Evolutionary conservation across 2,113 vertebrate genomes (phyloP).

Genomic region (Isichthys henryi): DNA sequence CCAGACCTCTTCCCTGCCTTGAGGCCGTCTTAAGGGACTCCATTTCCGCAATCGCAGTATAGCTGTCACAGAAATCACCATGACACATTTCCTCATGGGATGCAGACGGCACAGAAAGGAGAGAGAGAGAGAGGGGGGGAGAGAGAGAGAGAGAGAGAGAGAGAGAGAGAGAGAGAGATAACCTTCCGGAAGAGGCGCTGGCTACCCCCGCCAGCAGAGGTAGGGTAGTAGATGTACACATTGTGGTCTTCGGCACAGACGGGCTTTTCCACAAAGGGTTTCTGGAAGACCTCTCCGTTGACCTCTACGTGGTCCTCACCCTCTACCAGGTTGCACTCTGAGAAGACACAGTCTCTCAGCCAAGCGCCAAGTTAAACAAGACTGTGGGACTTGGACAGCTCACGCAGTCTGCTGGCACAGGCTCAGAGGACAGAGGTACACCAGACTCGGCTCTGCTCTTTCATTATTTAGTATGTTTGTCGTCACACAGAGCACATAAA

Average conservation of each 20-base stretch:
- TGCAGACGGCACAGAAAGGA: background rate
- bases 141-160: background rate
- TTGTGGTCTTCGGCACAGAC: constrained; percentile 98
- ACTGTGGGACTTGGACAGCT: background rate
- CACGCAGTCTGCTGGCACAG: background rate
- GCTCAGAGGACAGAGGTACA: background rate
- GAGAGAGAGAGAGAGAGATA: background rate
- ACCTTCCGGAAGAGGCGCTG: constrained; percentile 58
- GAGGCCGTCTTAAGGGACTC: background rate
- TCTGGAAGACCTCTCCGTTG: constrained; percentile 90
- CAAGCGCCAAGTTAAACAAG: background rate
- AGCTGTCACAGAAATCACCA: background rate
- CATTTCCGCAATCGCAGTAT: background rate
- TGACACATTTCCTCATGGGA: background rate
- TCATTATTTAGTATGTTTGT: background rate
- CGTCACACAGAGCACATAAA: background rate
- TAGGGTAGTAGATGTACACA: constrained; percentile 98
- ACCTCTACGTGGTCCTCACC: constrained; percentile 97
- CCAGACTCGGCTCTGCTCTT: no score
- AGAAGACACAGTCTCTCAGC: constrained; percentile 12
- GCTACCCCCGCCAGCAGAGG: constrained; percentile 91
- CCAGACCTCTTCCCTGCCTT: background rate
- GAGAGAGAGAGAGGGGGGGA: background rate
- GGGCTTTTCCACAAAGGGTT: constrained; percentile 97
- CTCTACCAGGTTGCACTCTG: constrained; percentile 90